Base-by-base conservation (phyloP, 2,888 invertebrate species). In the Heliconius ethilla region DNA sequence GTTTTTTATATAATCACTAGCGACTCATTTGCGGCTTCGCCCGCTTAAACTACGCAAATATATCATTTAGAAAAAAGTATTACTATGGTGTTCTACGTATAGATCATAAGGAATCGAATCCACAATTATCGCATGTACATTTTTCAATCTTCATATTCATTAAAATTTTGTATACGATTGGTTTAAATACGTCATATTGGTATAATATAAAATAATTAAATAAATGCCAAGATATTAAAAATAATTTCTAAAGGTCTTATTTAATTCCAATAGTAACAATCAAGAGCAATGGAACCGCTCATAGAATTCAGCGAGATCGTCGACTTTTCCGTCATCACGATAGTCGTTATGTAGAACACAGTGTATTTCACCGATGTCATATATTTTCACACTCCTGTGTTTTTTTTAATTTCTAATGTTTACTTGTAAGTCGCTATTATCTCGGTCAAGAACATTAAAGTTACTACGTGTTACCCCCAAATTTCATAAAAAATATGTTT, bases 271-370 rank as follows among this genome's bases (percentile, higher is more conserved):
- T n/a, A 37, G 25, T 59, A 33, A 15, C 51, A 66, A 15, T 1
- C 10, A 59, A 37, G 29, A 62, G 1, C n/a, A 77, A 81, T 86
- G 88, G 85, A 86, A 76, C 83, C 85, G 76, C 25, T 76, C 73
- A 66, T 77, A 81, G 78, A 82, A 86, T 85, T 84, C 86, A 84
- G 70, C 72, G 70, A 75, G 83, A 81, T 82, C 85, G 82, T 81
- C 84, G 84, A 84, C 86, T 86, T 84, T 84, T 84, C 83, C 82
- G 75, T 80, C 75, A 75, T 7, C 55, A 51, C 51, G 63, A 9
- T 22, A 51, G 22, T 51, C 51, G 22, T 73, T 76, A 80, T 80
- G 76, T 76, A 65, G 80, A 80, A 59, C 79, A 69, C 51, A 29
- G 59, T 18, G 63, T 79, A 72, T 79, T 80, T 77, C 79, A 79